phyloP scores from a whole-genome alignment of 2,888 invertebrate genomes.

The Polydrusus tereticollis region DNA sequence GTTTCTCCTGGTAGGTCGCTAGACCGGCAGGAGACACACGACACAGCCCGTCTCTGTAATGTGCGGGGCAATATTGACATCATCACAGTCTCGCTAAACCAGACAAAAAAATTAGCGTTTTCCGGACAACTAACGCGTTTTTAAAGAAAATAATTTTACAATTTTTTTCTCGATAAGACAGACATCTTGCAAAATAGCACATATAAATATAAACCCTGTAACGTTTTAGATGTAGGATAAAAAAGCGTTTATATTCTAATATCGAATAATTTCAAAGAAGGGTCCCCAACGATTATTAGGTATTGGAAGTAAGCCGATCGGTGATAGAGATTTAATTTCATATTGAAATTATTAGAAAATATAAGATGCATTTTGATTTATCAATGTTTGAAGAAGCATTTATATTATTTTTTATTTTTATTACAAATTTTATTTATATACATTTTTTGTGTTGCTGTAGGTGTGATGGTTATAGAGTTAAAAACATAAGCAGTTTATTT shows the following conservation, averaged over 20 bases:
- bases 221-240: neutral
- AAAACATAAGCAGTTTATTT: neutral
- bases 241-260: constrained; percentile 15
- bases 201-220: neutral
- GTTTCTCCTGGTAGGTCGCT: no score
- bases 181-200: neutral
- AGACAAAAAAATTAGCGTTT: no score
- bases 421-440: constrained; percentile 31
- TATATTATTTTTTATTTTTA: constrained; percentile 29
- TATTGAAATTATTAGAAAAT: constrained; percentile 34
- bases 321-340: constrained; percentile 42
- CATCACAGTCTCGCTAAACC: no score
- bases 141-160: neutral
- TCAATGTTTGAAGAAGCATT: constrained; percentile 25
- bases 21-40: no score
- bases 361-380: constrained; percentile 23
- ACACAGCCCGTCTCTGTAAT: no score
- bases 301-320: constrained; percentile 28
- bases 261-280: constrained; percentile 10
- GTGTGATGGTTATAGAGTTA: neutral
- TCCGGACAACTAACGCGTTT: no score
- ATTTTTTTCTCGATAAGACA: neutral
- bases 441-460: constrained; percentile 7
- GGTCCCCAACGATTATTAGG: neutral
- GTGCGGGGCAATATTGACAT: no score